Evolutionary conservation across 2,888 invertebrate species (phyloP).

Genomic region (Pristionchus mayeri): DNA sequence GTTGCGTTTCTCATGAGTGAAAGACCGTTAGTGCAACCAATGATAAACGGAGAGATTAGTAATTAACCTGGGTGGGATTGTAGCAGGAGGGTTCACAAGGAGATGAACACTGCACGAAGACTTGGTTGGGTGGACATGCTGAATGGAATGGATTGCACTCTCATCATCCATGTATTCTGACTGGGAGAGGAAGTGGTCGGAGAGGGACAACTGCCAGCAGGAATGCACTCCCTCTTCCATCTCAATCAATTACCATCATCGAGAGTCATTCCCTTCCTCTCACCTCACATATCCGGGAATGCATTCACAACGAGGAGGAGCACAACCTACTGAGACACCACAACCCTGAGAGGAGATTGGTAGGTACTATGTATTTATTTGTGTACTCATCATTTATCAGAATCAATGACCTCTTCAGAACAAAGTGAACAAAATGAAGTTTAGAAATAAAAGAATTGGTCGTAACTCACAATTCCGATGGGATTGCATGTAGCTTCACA

Average conservation of each 20-base stretch:
- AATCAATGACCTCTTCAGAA: no score
- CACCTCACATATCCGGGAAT: slow-evolving; percentile 38
- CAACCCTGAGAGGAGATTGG: background rate
- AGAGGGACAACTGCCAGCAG: background rate
- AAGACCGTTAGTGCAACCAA: background rate
- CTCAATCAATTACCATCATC: background rate
- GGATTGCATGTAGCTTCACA: background rate
- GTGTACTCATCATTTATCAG: background rate
- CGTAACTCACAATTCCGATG: background rate
- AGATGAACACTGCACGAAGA: background rate
- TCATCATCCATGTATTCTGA: background rate
- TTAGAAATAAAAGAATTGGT: background rate
- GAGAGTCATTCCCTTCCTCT: background rate
- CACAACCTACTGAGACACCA: background rate
- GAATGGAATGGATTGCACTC: background rate
- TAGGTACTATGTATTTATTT: background rate
- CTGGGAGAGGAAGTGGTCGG: background rate
- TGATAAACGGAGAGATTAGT: background rate
- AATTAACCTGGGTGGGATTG: background rate
- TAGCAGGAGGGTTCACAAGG: background rate
- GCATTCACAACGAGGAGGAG: background rate
- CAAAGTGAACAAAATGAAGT: no score
- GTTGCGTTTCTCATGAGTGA: no score
- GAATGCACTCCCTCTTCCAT: slow-evolving; percentile 22
- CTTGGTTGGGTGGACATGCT: background rate